phyloP scores from a whole-genome alignment of 2,888 invertebrate species.

The Pammene aurita region DNA sequence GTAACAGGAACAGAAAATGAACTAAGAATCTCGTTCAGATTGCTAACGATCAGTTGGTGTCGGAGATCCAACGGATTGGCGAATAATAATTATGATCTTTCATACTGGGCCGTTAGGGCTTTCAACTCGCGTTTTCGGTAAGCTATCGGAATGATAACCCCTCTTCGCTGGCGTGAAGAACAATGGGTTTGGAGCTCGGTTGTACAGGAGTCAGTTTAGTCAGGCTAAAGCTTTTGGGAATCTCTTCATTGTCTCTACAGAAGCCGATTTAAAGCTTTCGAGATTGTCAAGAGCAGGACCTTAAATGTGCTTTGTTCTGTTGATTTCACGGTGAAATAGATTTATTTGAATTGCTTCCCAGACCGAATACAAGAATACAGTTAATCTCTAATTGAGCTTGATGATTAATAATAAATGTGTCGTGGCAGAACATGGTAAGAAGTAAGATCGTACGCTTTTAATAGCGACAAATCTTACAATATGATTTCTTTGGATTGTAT shows the following conservation, averaged over 20 bases:
- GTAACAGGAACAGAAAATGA: too few relatives aligned
- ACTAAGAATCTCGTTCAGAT: too few relatives aligned
- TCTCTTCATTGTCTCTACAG: constrained; percentile 8
- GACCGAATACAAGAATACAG: too few relatives aligned
- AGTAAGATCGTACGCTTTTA: too few relatives aligned
- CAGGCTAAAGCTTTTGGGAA: neutral
- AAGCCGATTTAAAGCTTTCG: neutral
- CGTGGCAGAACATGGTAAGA: too few relatives aligned
- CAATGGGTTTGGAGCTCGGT: constrained; percentile 11
- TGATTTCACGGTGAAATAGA: neutral
- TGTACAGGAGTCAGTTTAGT: neutral
- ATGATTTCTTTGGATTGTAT: too few relatives aligned
- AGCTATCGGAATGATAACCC: neutral
- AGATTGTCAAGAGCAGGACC: neutral
- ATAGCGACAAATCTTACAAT: too few relatives aligned
- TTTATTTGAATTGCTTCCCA: neutral
- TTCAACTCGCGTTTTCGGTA: neutral
- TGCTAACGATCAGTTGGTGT: too few relatives aligned
- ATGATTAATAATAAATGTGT: too few relatives aligned
- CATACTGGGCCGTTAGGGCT: neutral
- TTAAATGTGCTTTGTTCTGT: neutral
- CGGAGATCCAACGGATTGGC: too few relatives aligned
- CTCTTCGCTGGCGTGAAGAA: constrained; percentile 1
- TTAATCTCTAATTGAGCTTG: neutral
- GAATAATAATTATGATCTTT: neutral